Evolutionary conservation across 92 coral and sea anemone species (phyloP).

Genomic region (Ricordea florida): DNA sequence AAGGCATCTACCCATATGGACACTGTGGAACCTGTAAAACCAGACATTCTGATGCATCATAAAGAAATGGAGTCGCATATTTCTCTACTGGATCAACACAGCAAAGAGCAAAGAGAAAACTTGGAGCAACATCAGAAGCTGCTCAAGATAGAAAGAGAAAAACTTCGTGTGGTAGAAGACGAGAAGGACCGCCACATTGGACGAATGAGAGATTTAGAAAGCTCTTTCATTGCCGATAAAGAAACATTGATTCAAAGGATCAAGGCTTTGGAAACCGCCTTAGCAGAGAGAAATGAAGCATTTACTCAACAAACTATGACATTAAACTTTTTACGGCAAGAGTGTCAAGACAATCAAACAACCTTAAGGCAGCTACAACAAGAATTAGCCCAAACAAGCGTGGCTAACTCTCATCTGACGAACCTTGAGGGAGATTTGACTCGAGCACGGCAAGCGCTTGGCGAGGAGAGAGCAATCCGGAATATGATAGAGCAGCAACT

Average conservation of each 20-base stretch:
- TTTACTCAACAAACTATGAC: conserved; percentile 50
- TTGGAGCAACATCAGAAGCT: conserved; percentile 82
- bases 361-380: conserved; percentile 60
- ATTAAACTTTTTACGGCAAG: conserved; percentile 45
- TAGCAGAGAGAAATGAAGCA: conserved; percentile 43
- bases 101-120: conserved; percentile 78
- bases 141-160: conserved; percentile 64
- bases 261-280: conserved; percentile 47
- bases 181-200: conserved; percentile 36
- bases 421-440: conserved; percentile 67
- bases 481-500: conserved; percentile 73
- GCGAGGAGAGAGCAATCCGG: conserved; percentile 70
- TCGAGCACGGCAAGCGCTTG: conserved; percentile 62
- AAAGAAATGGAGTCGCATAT: conserved; percentile 81
- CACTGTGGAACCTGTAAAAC: conserved; percentile 15
- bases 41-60: conserved; percentile 78
- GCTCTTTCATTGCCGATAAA: conserved; percentile 31
- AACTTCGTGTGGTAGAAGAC: conserved; percentile 19
- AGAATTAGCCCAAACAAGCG: conserved; percentile 73
- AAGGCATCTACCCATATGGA: conserved; percentile 30
- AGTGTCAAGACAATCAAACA: conserved; percentile 48
- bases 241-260: conserved; percentile 62
- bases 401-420: conserved; percentile 32
- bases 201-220: conserved; percentile 29
- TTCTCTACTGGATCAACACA: conserved; percentile 77